phyloP scores from a whole-genome alignment of 2,888 invertebrate genomes.

The Agrochola macilenta region DNA sequence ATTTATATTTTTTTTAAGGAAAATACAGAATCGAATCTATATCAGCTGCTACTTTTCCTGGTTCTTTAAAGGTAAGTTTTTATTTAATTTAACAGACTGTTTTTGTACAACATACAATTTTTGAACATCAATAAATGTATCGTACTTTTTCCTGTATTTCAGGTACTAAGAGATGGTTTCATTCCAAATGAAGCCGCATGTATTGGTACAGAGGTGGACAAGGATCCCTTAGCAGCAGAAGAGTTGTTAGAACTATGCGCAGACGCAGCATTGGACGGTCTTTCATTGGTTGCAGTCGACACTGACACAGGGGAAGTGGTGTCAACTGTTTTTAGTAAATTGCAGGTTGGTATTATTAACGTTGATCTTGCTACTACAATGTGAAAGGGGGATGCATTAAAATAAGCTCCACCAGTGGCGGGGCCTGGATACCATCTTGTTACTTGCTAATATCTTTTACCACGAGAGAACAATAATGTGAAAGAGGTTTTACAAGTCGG shows the following conservation, averaged over 20 bases:
- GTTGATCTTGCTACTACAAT: too few species aligned
- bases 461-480: background rate
- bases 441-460: background rate
- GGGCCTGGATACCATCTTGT: too few species aligned
- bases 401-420: too few species aligned
- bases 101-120: background rate
- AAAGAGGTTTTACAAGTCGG: background rate
- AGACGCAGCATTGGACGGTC: constrained; percentile 91
- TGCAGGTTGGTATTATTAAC: constrained; percentile 88
- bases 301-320: constrained; percentile 89
- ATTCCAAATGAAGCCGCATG: constrained; percentile 91
- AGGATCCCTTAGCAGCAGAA: constrained; percentile 89
- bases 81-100: too few species aligned
- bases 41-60: constrained; percentile 89
- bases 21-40: constrained; percentile 90
- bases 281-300: constrained; percentile 91
- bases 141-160: constrained; percentile 38
- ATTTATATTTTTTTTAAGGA: constrained; percentile 78
- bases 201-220: constrained; percentile 89
- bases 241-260: constrained; percentile 91
- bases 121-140: background rate
- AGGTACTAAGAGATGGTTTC: constrained; percentile 90
- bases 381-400: background rate
- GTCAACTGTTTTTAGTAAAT: constrained; percentile 92
- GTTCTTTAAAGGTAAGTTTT: constrained; percentile 89